Evolutionary conservation across 2,888 invertebrate species (phyloP), one percentile per base, ranked within the genome.

Genomic region (Steinernema carpocapsae): DNA sequence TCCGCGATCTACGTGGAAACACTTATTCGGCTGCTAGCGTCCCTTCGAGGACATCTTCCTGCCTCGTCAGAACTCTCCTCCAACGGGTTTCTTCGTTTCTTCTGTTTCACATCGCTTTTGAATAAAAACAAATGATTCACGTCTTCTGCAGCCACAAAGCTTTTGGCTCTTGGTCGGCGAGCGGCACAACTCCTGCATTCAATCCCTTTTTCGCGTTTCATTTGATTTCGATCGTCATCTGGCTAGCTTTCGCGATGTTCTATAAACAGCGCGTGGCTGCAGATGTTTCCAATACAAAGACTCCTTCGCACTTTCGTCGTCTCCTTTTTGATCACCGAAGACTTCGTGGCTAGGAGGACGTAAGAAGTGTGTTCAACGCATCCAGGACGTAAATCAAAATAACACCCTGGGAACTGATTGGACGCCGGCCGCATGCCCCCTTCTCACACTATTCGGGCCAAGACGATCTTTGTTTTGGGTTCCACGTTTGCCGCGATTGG

Each of bases 401-500:
- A 64, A 32, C 64, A 64, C 32, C 64, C 32, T 64, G 17, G 32
- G 32, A 22, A 56, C 4, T 56, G 24, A 56, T 7, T 64, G 32
- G 29, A 17, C 29, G 64, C 64, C 37, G 10, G 37, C 32, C 56
- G 56, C 26, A 56, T n/a, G 48, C 17, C 64, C 56, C 32, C 6
- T 29, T 64, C 37, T 10, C 37, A 37, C 37, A 56, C 56, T 22
- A 22, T 56, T 24, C 32, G 64, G 64, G 32, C 32, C 64, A 29
- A 64, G 26, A 37, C 29, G 32, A 32, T 32, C 32, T 64, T 64
- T 64, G 64, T 64, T 64, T 64, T 64, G 64, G 64, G 64, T 64
- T 32, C 64, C 29, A 17, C 64, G 32, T 48, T 48, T 48, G 48
- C 19, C 48, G 43, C 17, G 37, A 37, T 37, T 10, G 14, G 2